A percentile compares a stretch with the other conserved stretches of the same genome.
Evolutionary conservation across 2,888 invertebrate species (phyloP).

Genomic region (Drosophila cyrtoloma): DNA sequence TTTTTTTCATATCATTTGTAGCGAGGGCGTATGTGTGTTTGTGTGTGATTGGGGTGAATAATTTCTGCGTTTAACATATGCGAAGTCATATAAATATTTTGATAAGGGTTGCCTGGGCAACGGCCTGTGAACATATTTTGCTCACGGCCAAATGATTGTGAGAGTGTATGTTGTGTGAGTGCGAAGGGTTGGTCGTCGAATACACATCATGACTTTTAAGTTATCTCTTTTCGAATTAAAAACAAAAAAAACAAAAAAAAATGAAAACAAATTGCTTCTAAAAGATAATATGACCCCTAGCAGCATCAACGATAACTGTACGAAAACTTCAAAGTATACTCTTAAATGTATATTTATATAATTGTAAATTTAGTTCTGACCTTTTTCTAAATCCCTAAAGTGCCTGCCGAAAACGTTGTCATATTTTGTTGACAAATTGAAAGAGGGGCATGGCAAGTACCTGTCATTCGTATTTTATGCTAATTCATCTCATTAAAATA

Average conservation of each 20-base stretch:
- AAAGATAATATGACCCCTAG: conserved; percentile 48
- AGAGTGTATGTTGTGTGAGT: conserved; percentile 29
- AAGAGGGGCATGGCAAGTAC: conserved; percentile 42
- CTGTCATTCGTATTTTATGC: conserved; percentile 76
- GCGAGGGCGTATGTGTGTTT: not conserved
- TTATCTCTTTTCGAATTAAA: conserved; percentile 74
- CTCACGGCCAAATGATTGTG: conserved; percentile 38
- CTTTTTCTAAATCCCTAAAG: conserved; percentile 73
- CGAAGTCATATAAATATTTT: conserved; percentile 80
- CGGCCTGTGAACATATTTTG: conserved; percentile 61
- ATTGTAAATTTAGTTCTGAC: conserved; percentile 47
- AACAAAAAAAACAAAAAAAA: conserved; percentile 45
- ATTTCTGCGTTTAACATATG: conserved; percentile 73
- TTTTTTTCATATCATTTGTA: conserved; percentile 53
- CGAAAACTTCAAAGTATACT: conserved; percentile 68
- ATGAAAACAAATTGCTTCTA: conserved; percentile 6
- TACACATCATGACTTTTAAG: conserved; percentile 82
- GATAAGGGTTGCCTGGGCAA: conserved; percentile 79
- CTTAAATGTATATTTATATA: conserved; percentile 22
- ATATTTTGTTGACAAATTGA: conserved; percentile 77
- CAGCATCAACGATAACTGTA: conserved; percentile 1
- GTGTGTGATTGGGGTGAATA: conserved; percentile 33
- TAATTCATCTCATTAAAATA: conserved; percentile 80
- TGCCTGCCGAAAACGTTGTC: conserved; percentile 70
- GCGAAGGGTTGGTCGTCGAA: conserved; percentile 64